phyloP scores from a whole-genome alignment of 2,113 vertebrate species.

The Taurulus bubalis region DNA sequence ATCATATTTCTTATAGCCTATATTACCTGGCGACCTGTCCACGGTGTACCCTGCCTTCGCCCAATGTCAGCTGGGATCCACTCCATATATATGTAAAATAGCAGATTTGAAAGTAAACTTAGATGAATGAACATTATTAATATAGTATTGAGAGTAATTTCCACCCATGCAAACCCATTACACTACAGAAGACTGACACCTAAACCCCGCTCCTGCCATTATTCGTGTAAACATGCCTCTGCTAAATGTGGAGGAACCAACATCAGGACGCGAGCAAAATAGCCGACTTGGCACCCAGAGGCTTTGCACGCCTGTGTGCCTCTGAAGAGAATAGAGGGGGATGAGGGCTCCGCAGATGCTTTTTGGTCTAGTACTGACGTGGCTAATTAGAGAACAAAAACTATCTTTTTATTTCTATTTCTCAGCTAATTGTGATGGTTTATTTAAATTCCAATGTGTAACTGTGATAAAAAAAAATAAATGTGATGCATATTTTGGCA shows the following conservation, averaged over 20 bases:
- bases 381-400: slow-evolving; percentile 42
- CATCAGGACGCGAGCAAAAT: slow-evolving; percentile 30
- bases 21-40: neutral
- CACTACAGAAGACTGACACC: neutral
- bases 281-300: slow-evolving; percentile 4
- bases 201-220: neutral
- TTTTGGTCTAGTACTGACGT: slow-evolving; percentile 30
- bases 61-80: neutral
- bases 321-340: slow-evolving; percentile 24
- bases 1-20: neutral
- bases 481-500: slow-evolving; percentile 22
- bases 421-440: slow-evolving; percentile 27
- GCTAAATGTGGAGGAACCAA: slow-evolving; percentile 10
- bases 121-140: neutral
- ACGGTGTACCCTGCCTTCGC: neutral
- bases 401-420: slow-evolving; percentile 16
- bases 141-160: neutral
- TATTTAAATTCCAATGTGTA: neutral
- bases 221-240: slow-evolving; percentile 4
- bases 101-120: neutral
- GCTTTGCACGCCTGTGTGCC: slow-evolving; percentile 27
- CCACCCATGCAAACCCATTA: neutral
- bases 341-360: slow-evolving; percentile 32
- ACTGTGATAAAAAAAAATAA: slow-evolving; percentile 12
- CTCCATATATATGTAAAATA: neutral